Base-by-base conservation (phyloP, 2,888 invertebrate genomes). In the Brachyopa scutellaris region DNA sequence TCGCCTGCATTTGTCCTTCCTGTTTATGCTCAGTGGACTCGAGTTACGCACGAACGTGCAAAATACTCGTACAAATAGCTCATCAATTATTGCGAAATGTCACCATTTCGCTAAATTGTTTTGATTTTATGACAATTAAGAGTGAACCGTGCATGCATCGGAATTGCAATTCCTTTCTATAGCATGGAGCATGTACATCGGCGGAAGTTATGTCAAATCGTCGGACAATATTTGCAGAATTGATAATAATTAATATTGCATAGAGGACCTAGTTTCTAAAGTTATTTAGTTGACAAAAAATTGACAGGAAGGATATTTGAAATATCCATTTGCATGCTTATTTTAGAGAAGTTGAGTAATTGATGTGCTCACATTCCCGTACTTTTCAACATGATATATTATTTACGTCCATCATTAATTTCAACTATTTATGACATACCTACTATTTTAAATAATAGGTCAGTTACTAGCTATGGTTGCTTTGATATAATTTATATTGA, bases 81-180 rank as follows among this genome's bases (percentile, higher is more conserved):
- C 69, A 69, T 80, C 57, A 80, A 80, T 80, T 74, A 80, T 80
- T 80, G 57, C 33, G 19, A 57, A 69, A 57, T 80, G 76, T 74
- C 76, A 76, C 69, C 33, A 36, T 64, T 80, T 76, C 62, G 69
- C 47, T 69, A 57, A 80, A 69, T 57, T 76, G 80, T 74, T 74
- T 67, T 69, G 69, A 76, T 80, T 80, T 62, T 42, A 62, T 70
- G 76, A 59, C 80, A 80, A 76, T 80, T 80, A 69, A 76, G 62
- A 51, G 42, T 57, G 47, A 61, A 38, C 42, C 49, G 49, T 36
- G 40, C 47, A 66, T 74, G 66, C 66, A 66, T 74, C 19, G 38
- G 29, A 73, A 19, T 64, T 62, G n/a, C 31, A 40, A 21, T 49
- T 33, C 47, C 42, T 5, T 2, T 4, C 19, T 19, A 23, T 23